Evolutionary conservation across 53 echinoderm and acorn worm genomes (phyloP), one percentile per base, ranked within the genome.

Genomic region (Paracentrotus lividus): DNA sequence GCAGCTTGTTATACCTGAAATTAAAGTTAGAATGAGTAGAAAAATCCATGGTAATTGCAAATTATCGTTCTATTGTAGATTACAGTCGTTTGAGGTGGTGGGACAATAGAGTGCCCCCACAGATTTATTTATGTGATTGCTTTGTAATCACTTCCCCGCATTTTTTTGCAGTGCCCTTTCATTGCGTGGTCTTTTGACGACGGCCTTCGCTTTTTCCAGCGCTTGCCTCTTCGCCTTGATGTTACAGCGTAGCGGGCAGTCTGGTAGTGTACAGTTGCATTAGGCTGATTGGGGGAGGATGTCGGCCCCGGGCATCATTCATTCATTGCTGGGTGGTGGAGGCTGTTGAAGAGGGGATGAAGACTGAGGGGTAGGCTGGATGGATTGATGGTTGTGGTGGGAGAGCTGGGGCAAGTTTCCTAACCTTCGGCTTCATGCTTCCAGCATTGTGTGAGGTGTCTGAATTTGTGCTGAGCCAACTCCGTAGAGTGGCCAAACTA

Each of bases 21-120:
- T 5, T 76, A 42, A n/a, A n/a, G n/a, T n/a, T n/a, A n/a, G n/a
- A n/a, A n/a, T n/a, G n/a, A 5, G 49, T n/a, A n/a, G 0, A 76
- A 5, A 40, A 65, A 65, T 31, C 8, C 1, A 7, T 31, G 32
- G 8, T 65, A n/a, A n/a, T n/a, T 65, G 29, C 7, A 65, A 65
- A 65, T 27, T 2, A 53, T 53, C 53, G 0, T 53, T 53, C 15
- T 53, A 13, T 1, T 53, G 5, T 51, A 51, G 9, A 51, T 13
- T 10, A 53, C 15, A 53, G 15, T 93, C 93, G 4, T n/a, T 29
- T 9, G 93, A 93, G 0, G 86, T 93, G 85, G 93, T 4, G 43
- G 93, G 93, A 32, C 93, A 93, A 86, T 86, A 93, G 14, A 93
- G 58, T 29, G 93, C 93, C 10, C 93, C 93, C 93, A 93, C 86